Conservation (phyloP, 1,140 invertebrate species). For the Trialeurodes vaporariorum region DNA sequence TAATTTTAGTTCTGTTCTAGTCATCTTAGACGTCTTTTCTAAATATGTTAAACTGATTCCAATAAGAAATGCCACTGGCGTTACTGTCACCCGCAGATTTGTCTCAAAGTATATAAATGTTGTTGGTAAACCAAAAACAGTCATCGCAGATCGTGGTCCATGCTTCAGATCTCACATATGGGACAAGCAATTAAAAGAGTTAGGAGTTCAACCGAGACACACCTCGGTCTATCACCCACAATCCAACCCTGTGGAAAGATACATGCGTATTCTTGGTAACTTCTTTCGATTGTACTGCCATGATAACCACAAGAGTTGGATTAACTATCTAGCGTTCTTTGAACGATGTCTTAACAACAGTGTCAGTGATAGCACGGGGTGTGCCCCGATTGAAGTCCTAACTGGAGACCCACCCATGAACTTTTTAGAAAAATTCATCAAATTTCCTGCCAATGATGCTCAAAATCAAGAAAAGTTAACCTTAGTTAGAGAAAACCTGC, state of each 20-base stretch:
- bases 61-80: background rate
- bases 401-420: no score
- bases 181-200: background rate
- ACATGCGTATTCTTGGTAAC: background rate
- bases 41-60: background rate
- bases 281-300: background rate
- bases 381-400: no score
- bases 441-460: no score
- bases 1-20: background rate
- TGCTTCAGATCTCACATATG: background rate
- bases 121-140: background rate
- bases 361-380: no score
- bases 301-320: background rate
- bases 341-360: no score
- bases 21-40: slow-evolving; percentile 3
- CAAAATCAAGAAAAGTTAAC: no score
- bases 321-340: no score
- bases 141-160: no score
- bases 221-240: no score
- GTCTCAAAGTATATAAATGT: slow-evolving; percentile 2
- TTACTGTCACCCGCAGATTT: background rate
- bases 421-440: no score
- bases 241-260: slow-evolving; percentile 4
- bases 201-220: background rate
- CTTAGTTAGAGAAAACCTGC: no score